Evolutionary conservation across 2,113 vertebrate genomes (phyloP), one percentile per base, ranked within the genome.

Genomic region (Columbina picui): DNA sequence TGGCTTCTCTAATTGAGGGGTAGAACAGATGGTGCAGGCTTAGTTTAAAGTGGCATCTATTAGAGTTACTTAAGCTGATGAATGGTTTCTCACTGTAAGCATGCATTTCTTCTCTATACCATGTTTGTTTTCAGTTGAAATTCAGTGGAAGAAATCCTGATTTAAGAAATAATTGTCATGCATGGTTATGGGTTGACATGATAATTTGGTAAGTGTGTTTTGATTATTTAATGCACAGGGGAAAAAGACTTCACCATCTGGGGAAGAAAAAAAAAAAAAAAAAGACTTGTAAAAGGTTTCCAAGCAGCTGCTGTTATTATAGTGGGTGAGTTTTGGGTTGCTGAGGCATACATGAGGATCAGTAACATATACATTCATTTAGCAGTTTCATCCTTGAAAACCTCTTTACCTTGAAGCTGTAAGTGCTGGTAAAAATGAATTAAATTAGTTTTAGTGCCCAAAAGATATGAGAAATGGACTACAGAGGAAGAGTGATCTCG

Each of bases 21-120:
- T 97, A 83, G 93, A 97, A 88, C 95, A 96, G 96, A 97, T 97
- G 96, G 95, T 75, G 64, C 83, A 75, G 94, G 86, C 95, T 97
- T 96, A 95, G 92, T 96, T 95, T 93, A 73, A 97, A 97, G 92
- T 95, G 87, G 83, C 82, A 87, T 88, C 94, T 73, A 96, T 96
- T 96, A 96, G 82, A 89, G 86, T 91, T 85, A 94, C 85, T 97
- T 93, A 91, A 94, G 88, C 94, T 95, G 94, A 89, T 94, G 85
- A 95, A 92, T 94, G 81, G 92, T 94, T 96, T 81, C 71, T 90
- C 91, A 56, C 49, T 94, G 2, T 78, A 83, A 89, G 95, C 79
- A 61, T 78, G 43, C 22, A 36, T 84, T 93, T 84, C 39, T 93
- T 93, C 87, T 87, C 83, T 91, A 19, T 71, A 34, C 32, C 12